Conservation (phyloP, 1,140 invertebrate species). For the Steinernema khuongi region DNA sequence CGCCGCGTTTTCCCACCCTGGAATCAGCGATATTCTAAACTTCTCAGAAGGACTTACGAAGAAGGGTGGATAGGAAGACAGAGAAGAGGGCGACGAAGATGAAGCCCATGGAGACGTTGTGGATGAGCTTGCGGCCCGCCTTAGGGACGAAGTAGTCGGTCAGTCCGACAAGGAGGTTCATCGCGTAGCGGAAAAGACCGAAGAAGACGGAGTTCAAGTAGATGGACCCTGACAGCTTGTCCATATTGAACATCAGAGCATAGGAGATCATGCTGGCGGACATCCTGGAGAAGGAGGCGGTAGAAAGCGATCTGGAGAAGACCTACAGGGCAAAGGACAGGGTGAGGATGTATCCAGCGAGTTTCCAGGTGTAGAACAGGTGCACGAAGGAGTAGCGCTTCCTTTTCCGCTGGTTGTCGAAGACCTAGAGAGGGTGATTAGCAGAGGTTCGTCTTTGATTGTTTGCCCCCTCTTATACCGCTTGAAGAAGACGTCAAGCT, state of each 20-base stretch:
- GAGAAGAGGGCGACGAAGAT: background rate
- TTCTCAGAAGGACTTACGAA: background rate
- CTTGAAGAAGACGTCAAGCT: no score
- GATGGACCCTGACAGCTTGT: slow-evolving; percentile 18
- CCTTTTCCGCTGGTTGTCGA: background rate
- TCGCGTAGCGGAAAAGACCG: slow-evolving; percentile 19
- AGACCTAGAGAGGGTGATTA: background rate
- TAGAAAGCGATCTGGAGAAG: no score
- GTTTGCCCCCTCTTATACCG: no score
- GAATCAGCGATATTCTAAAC: background rate
- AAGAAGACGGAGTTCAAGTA: slow-evolving; percentile 21
- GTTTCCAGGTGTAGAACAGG: slow-evolving; percentile 8
- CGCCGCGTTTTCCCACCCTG: background rate
- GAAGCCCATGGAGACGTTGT: slow-evolving; percentile 11
- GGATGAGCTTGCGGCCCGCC: slow-evolving; percentile 8
- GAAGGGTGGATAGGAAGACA: background rate
- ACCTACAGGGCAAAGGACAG: background rate
- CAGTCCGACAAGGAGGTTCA: slow-evolving; percentile 14
- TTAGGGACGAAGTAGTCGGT: slow-evolving; percentile 7
- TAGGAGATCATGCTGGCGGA: slow-evolving; percentile 17
- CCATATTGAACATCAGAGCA: slow-evolving; percentile 26
- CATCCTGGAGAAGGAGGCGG: background rate
- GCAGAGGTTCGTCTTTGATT: no score
- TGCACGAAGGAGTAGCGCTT: background rate
- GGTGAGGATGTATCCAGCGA: background rate